Base-by-base conservation (phyloP, 2,888 invertebrate species). In the Drosophila pseudotalamancana region DNA sequence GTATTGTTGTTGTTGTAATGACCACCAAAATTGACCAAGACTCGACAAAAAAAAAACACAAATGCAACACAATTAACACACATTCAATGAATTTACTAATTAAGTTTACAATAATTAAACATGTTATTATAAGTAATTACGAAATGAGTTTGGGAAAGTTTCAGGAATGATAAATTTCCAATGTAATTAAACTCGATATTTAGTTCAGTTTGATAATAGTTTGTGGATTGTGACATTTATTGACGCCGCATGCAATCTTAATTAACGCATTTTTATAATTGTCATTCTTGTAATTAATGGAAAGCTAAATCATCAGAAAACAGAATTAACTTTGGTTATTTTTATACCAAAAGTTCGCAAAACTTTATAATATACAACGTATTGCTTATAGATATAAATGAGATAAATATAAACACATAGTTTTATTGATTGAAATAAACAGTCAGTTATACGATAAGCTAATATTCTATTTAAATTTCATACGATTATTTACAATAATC, bases 41-140 rank as follows among this genome's bases (percentile, higher is more conserved):
- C 54, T 48, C 27, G 32, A 57, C 54, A 61, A 35, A 53, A 6
- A 46, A 19, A 9, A 29, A 42, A 39, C 8, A 42, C 37, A 50
- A 62, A 59, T 45, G 29, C 39, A 40, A 43, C 45, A 55, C 71
- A 71, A 75, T 75, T 79, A 79, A 57, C 35, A 46, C 45, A 53
- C 51, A 62, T 49, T 40, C 56, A 14, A 32, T n/a, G 27, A 48
- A 61, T 61, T 40, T n/a, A 32, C 61, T 45, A 45, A 45, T 45
- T 45, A 37, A 31, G 37, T 31, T 45, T 12, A 37, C 31, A n/a
- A 31, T 60, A 25, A 16, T 29, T 14, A 23, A 12, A 19, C 29
- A 32, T 54, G 23, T 19, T 31, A 60, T 60, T 57, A 35, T 42
- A 16, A 19, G 12, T 42, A 34, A 57, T 34, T 42, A 57, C 12